Conservation (phyloP, 2,113 vertebrate genomes). For the Lepidothrix coronata region DNA sequence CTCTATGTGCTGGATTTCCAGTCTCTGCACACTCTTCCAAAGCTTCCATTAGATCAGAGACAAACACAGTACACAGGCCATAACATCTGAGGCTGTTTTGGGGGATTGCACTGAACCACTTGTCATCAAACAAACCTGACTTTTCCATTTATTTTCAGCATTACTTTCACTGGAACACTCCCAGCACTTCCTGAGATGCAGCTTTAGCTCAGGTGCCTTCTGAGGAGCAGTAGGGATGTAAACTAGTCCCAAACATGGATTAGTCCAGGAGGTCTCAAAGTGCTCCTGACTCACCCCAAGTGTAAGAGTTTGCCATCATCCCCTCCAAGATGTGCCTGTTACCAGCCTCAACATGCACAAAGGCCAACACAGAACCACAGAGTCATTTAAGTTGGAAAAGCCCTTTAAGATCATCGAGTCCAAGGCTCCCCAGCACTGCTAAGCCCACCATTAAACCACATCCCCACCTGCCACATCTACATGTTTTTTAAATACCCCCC, state of each 20-base stretch:
- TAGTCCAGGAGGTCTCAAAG: background rate
- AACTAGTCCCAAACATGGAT: background rate
- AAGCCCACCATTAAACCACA: background rate
- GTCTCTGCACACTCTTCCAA: background rate
- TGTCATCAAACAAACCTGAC: background rate
- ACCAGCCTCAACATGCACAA: background rate
- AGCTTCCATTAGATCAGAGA: background rate
- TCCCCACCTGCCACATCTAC: background rate
- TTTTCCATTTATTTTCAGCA: background rate
- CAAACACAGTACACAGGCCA: background rate
- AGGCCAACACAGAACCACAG: background rate
- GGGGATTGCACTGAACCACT: background rate
- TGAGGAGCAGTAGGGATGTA: background rate
- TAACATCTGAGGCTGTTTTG: background rate
- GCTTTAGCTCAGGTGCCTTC: background rate
- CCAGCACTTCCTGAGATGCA: fast-evolving
- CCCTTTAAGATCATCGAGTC: fast-evolving
- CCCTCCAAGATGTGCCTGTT: background rate
- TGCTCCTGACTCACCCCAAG: background rate
- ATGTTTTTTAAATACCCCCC: background rate
- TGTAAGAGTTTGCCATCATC: background rate
- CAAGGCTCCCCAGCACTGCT: background rate
- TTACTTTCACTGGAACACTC: fast-evolving
- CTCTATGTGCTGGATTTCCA: background rate
- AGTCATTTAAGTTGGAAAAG: background rate